Evolutionary conservation across 2,797 vertebrate genomes (phyloP), one percentile per base, ranked within the genome.

Genomic region (Pteronotus mesoamericanus): DNA sequence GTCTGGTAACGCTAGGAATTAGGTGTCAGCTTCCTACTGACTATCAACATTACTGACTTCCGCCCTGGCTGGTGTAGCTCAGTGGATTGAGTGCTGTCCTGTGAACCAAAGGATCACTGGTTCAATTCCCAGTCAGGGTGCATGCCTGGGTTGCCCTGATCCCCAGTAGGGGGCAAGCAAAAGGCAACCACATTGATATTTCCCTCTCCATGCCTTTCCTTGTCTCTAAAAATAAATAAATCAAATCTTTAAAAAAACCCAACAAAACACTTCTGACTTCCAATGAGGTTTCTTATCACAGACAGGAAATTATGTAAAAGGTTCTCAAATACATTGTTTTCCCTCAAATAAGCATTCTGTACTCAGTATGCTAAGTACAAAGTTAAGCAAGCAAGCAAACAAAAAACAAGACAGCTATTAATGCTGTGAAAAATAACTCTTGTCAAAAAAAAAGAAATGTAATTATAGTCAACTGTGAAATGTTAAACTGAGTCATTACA

Each of bases 381-480:
- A 94, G 24, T 46, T 83, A 94, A 77, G 57, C 29, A 87, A 95
- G 55, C 24, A 94, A 94, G 24, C 48, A 95, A 93, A 68, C 15
- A 57, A 91, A 92, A 90, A 71, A 61, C 18, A 64, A 75, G 66
- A 72, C 1, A 86, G 34, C 74, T 89, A 95, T 85, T 89, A 95
- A 87, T 59, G 78, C 46, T 59, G 84, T 69, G 74, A 89, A 72
- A 96, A 96, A 91, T 34, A 89, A 79, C 37, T 79, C 57, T 57
- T 96, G 84, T 95, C 66, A 93, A 80, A 18, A 46, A 75, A 74
- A 37, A 80, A 95, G 82, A 91, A 94, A 92, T 39, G 7, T 77
- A 94, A 96, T 94, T 92, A 87, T 18, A 96, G 69, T 96, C 29
- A 84, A 68, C 26, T 87, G 37, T 77, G 80, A 92, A 89, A 64